phyloP scores from a whole-genome alignment of 92 coral and sea anemone genomes.

The Phenganax marumi region DNA sequence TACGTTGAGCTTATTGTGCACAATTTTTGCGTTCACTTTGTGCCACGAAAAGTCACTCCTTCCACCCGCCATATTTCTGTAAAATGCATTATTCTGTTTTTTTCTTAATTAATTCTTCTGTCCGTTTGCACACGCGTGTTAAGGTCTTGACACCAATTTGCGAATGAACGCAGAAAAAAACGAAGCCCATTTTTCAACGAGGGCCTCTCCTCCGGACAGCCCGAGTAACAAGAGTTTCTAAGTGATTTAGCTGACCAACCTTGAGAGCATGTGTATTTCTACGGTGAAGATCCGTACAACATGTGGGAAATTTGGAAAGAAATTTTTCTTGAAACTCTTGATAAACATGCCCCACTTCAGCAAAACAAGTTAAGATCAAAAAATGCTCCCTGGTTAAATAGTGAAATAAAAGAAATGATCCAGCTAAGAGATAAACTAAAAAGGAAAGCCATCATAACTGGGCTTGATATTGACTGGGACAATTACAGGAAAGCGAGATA shows the following conservation, averaged over 20 bases:
- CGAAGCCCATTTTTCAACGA: no score
- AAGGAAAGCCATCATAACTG: not conserved
- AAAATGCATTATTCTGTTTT: no score
- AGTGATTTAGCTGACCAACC: not conserved
- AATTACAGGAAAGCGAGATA: not conserved
- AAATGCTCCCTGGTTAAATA: not conserved
- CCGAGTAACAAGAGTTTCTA: not conserved
- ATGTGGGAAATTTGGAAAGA: conserved; percentile 22
- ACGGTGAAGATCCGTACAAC: not conserved
- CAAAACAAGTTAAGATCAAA: not conserved
- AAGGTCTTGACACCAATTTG: no score
- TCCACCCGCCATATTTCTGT: no score
- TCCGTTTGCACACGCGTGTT: no score
- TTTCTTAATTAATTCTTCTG: no score
- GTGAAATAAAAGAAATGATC: not conserved
- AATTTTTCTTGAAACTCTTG: no score
- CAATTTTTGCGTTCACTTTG: no score
- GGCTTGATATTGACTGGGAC: conserved; percentile 10
- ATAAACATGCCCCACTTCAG: conserved; percentile 17
- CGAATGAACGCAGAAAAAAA: no score
- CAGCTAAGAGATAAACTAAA: not conserved
- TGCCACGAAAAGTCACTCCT: no score
- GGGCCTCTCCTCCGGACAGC: no score
- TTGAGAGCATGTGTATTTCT: not conserved
- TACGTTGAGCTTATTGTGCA: no score